These are phyloP conservation scores for Ormia ochracea DNA, from an alignment of 2,888 invertebrate genomes.

Conservation along the genomic window DNA sequence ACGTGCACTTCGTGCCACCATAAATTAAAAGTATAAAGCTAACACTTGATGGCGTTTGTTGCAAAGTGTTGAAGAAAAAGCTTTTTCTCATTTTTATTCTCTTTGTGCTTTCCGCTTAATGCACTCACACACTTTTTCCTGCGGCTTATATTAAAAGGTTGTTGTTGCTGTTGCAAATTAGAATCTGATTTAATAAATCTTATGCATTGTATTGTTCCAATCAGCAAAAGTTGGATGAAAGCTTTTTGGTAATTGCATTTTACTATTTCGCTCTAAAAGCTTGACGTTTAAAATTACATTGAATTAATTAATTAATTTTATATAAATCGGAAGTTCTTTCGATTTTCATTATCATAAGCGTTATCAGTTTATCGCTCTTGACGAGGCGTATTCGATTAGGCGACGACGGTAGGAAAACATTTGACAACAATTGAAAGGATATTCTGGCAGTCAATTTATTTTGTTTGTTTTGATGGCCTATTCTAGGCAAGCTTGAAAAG, in stretches of 20 bases:
- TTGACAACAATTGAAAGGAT: no score
- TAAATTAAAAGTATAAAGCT: conserved; percentile 29
- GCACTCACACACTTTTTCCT: not conserved
- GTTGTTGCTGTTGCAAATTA: not conserved
- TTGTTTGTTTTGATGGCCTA: no score
- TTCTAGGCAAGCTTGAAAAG: no score
- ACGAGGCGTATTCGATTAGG: no score
- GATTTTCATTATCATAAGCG: no score
- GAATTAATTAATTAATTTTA: no score
- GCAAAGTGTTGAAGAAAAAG: conserved; percentile 52
- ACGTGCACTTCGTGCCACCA: not conserved
- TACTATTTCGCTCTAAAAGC: not conserved
- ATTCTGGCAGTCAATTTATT: no score
- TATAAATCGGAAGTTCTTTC: no score
- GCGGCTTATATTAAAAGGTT: not conserved
- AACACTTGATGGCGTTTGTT: conserved; percentile 59
- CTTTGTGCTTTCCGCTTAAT: conserved; percentile 11
- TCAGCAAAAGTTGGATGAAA: not conserved
- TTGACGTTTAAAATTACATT: not conserved
- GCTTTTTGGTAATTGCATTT: conserved; percentile 12
- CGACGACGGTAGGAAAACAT: no score
- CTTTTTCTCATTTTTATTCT: conserved; percentile 62
- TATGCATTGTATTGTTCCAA: not conserved
- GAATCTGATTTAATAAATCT: not conserved
- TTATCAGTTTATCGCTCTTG: no score